Percentiles rank a stretch among this genome's conserved stretches.
phyloP scores from a whole-genome alignment of 1,140 invertebrate species.

The Brevipalpus yothersi region DNA sequence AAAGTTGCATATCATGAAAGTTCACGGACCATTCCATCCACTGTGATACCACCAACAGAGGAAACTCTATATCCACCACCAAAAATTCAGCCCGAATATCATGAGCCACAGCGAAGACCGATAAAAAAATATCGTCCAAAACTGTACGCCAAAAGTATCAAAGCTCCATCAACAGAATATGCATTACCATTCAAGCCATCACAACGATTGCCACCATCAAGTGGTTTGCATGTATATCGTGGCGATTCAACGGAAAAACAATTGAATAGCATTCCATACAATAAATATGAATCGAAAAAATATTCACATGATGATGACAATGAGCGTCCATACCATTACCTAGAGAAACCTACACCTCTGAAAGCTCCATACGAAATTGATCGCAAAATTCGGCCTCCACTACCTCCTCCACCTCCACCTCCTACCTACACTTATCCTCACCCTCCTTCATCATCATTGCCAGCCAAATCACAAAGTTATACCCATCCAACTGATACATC shows the following conservation, averaged over 20 bases:
- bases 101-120: neutral
- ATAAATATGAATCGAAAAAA: neutral
- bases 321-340: neutral
- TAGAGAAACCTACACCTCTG: neutral
- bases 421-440: neutral
- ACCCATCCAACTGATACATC: neutral
- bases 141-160: no score
- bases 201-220: no score
- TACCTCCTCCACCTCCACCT: neutral
- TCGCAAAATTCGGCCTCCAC: neutral
- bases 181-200: no score
- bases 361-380: neutral
- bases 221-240: neutral
- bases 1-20: neutral
- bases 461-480: neutral
- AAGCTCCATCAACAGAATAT: no score
- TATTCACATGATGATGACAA: neutral
- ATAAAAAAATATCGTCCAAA: no score
- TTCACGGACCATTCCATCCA: neutral
- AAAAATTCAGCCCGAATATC: neutral
- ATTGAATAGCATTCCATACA: neutral
- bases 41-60: neutral
- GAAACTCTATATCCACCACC: neutral
- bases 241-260: neutral
- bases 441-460: neutral